Conservation (phyloP, 1,140 invertebrate genomes). For the Gonatopus flavifemur region DNA sequence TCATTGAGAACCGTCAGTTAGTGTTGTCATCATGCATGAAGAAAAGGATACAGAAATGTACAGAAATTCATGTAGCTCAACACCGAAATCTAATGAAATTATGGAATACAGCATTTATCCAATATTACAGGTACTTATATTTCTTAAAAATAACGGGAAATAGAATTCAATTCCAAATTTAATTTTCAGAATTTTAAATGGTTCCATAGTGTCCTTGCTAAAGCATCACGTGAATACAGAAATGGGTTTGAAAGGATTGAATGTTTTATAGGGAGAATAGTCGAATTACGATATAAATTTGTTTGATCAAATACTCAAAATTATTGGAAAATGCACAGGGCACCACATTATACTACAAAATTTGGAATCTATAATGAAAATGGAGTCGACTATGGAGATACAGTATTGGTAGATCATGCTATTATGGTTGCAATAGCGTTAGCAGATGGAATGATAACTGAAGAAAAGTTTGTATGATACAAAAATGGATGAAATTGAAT, state of each 20-base stretch:
- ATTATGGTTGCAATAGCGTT: slow-evolving; percentile 83
- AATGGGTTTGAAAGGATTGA: slow-evolving; percentile 86
- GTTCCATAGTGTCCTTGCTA: slow-evolving; percentile 60
- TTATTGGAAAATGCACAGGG: slow-evolving; percentile 67
- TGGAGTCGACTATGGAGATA: slow-evolving; percentile 75
- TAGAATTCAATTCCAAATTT: slow-evolving; percentile 1
- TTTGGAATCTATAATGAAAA: slow-evolving; percentile 63
- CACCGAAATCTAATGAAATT: slow-evolving; percentile 77
- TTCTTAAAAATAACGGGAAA: slow-evolving; percentile 11
- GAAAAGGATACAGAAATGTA: too few species aligned
- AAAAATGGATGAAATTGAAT: too few species aligned
- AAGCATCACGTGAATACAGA: slow-evolving; percentile 85
- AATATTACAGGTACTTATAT: slow-evolving; percentile 79
- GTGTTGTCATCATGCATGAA: too few species aligned
- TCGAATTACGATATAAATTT: slow-evolving; percentile 94
- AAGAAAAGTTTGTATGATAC: slow-evolving; percentile 72
- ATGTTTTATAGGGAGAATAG: slow-evolving; percentile 71
- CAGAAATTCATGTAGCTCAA: too few species aligned
- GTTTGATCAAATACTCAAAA: slow-evolving; percentile 79
- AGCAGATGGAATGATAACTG: slow-evolving; percentile 81
- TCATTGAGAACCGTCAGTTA: too few species aligned
- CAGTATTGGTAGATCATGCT: slow-evolving; percentile 83
- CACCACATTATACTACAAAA: slow-evolving; percentile 65
- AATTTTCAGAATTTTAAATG: too few species aligned
- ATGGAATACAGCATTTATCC: slow-evolving; percentile 93